phyloP scores from a whole-genome alignment of 2,888 invertebrate genomes.

The Mechanitis messenoides region DNA sequence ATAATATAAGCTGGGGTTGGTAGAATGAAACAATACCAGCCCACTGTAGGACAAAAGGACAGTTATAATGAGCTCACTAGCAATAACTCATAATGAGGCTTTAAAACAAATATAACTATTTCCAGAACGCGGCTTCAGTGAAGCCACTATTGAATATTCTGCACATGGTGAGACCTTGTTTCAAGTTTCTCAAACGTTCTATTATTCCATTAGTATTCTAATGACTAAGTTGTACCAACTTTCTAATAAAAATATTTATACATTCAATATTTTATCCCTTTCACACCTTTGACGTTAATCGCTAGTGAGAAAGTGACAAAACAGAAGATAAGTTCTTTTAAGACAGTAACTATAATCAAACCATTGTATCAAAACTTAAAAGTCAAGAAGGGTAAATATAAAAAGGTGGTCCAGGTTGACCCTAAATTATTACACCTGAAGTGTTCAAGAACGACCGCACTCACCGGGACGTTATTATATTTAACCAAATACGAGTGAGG shows the following conservation, averaged over 20 bases:
- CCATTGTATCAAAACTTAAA: not conserved
- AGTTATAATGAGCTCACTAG: conserved; percentile 17
- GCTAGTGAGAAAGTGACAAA: too few species aligned
- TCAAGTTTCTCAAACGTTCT: not conserved
- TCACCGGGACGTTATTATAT: conserved; percentile 14
- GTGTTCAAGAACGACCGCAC: conserved; percentile 6
- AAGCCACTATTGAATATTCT: not conserved
- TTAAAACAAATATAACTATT: conserved; percentile 17
- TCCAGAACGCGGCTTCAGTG: conserved; percentile 5
- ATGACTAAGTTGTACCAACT: too few species aligned
- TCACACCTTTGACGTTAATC: too few species aligned
- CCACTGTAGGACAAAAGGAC: conserved; percentile 20
- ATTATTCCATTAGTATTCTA: too few species aligned
- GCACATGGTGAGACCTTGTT: not conserved
- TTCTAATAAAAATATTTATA: too few species aligned
- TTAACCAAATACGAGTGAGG: conserved; percentile 38
- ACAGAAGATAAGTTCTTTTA: too few species aligned
- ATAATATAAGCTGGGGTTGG: conserved; percentile 3
- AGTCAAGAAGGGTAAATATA: not conserved
- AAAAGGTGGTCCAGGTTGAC: conserved; percentile 2
- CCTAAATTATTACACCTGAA: conserved; percentile 12
- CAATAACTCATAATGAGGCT: conserved; percentile 17
- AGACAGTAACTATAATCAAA: not conserved
- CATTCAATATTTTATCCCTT: too few species aligned
- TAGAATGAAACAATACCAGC: conserved; percentile 4